These are phyloP conservation scores for Eulithis testata DNA, from an alignment of 2,888 invertebrate species.

Conservation along the genomic window DNA sequence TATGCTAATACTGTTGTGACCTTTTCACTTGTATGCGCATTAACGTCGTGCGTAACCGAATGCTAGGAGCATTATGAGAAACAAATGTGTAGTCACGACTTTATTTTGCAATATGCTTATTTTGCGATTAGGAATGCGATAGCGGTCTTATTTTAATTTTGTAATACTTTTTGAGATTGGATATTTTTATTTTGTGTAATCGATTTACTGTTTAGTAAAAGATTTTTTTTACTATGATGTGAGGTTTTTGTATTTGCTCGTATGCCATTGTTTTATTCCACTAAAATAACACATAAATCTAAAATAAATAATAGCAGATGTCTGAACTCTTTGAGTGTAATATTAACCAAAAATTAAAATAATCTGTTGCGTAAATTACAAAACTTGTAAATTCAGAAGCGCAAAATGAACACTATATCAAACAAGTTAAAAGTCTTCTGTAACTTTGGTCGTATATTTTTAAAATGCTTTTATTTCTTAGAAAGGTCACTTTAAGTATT, in stretches of 20 bases:
- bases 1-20: constrained; percentile 39
- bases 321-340: too few species aligned
- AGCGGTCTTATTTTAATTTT: background rate
- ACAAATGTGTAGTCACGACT: constrained; percentile 21
- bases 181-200: too few species aligned
- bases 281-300: too few species aligned
- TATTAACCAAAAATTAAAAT: too few species aligned
- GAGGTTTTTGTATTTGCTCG: too few species aligned
- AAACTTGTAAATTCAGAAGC: background rate
- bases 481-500: constrained; percentile 53
- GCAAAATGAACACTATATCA: constrained; percentile 1
- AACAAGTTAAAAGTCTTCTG: background rate
- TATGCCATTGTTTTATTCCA: too few species aligned
- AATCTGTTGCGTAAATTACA: too few species aligned
- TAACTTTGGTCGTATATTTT: constrained; percentile 5
- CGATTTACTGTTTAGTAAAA: too few species aligned
- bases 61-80: constrained; percentile 12
- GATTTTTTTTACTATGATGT: too few species aligned
- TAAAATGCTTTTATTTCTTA: constrained; percentile 35
- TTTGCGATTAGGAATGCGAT: background rate
- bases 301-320: too few species aligned
- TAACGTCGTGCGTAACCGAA: constrained; percentile 29
- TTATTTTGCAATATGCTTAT: background rate
- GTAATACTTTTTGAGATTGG: background rate
- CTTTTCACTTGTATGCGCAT: constrained; percentile 38